Percentiles rank a stretch among this genome's conserved stretches.
phyloP scores from a whole-genome alignment of 2,888 invertebrate genomes.

The Tachina grossa region DNA sequence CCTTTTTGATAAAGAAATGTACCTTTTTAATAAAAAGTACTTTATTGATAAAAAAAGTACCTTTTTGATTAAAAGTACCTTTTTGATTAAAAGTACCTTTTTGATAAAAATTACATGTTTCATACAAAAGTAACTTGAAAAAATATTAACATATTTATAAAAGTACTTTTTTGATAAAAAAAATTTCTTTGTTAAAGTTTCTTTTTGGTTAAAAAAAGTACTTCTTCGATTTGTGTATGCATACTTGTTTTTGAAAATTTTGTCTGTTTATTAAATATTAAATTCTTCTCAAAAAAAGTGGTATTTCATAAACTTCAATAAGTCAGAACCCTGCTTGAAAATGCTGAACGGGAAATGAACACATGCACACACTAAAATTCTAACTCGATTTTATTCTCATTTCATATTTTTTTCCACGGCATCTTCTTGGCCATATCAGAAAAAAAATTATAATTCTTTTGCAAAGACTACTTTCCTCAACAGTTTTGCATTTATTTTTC shows the following conservation, averaged over 20 bases:
- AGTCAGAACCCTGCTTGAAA: slow-evolving; percentile 10
- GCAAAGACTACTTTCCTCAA: slow-evolving; percentile 26
- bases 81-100: not conserved
- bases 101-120: too few species aligned
- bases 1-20: too few species aligned
- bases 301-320: not conserved
- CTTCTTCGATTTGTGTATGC: not conserved
- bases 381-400: slow-evolving; percentile 54
- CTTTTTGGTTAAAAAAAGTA: too few species aligned
- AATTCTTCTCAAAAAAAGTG: too few species aligned
- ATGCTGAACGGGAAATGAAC: slow-evolving; percentile 18
- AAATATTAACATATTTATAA: not conserved
- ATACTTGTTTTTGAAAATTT: too few species aligned
- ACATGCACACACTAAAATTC: slow-evolving; percentile 12
- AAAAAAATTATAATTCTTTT: slow-evolving; percentile 33
- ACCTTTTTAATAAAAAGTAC: not conserved
- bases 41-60: not conserved
- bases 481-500: slow-evolving; percentile 32
- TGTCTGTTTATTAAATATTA: too few species aligned
- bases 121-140: too few species aligned
- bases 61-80: not conserved
- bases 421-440: slow-evolving; percentile 44
- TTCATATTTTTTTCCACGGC: slow-evolving; percentile 3
- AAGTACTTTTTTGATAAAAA: not conserved
- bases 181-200: too few species aligned